Conservation (phyloP, 1,140 invertebrate genomes). For the Dinoponera quadriceps region DNA sequence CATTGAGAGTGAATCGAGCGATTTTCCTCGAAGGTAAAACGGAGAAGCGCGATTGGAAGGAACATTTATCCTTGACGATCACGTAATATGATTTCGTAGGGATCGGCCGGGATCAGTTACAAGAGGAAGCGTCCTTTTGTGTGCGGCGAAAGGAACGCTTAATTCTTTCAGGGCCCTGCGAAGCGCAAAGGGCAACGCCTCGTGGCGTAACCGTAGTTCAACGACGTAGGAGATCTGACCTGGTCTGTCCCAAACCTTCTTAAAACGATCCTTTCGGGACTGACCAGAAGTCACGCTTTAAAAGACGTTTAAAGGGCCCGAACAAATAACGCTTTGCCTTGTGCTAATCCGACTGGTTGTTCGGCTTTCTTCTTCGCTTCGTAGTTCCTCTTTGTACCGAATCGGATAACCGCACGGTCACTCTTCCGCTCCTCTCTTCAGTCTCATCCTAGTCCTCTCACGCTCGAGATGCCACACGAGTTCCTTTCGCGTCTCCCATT, state of each 20-base stretch:
- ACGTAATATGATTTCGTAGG: constrained; percentile 64
- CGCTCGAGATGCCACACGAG: background rate
- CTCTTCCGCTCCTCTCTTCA: constrained; percentile 5
- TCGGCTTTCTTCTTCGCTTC: background rate
- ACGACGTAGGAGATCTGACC: constrained; percentile 65
- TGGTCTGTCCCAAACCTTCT: constrained; percentile 70
- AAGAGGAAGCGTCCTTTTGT: constrained; percentile 55
- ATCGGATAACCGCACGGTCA: constrained; percentile 4
- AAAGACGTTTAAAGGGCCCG: constrained; percentile 75
- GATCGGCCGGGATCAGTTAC: constrained; percentile 61
- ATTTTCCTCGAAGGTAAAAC: constrained; percentile 2
- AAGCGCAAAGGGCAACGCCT: constrained; percentile 64
- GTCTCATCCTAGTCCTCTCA: background rate
- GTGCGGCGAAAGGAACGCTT: constrained; percentile 16
- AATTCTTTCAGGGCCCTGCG: constrained; percentile 40
- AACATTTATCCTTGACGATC: constrained; percentile 42
- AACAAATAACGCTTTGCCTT: constrained; percentile 69
- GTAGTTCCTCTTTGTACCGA: background rate
- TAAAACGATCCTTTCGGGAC: constrained; percentile 76
- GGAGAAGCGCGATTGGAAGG: constrained; percentile 10
- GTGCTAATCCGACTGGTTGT: constrained; percentile 20
- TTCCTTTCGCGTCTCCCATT: background rate
- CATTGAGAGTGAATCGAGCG: constrained; percentile 3
- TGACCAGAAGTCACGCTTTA: constrained; percentile 75
- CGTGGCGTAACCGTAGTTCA: constrained; percentile 59